Conservation (phyloP, 2,113 vertebrate genomes). For the Gnathonemus echidnorhynchus region DNA sequence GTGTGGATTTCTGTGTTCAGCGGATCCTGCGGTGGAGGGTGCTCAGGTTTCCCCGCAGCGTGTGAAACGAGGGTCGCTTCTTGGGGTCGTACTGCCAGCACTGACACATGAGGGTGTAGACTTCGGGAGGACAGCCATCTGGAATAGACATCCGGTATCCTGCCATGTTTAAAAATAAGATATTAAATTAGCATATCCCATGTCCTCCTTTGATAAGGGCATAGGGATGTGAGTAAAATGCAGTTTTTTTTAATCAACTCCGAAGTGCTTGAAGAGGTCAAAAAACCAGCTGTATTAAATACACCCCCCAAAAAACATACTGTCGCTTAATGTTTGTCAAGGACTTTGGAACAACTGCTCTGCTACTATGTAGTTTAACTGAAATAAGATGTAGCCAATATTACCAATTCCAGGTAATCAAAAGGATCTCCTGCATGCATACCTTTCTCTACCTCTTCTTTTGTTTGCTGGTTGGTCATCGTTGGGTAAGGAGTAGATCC, state of each 20-base stretch:
- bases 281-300: background rate
- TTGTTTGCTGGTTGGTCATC: conserved; percentile 85
- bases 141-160: conserved; percentile 77
- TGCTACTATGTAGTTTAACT: background rate
- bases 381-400: background rate
- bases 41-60: conserved; percentile 66
- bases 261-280: background rate
- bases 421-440: background rate
- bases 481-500: conserved; percentile 76
- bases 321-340: background rate
- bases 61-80: conserved; percentile 71
- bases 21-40: conserved; percentile 57
- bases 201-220: background rate
- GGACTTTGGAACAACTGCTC: background rate
- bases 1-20: conserved; percentile 24
- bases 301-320: background rate
- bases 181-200: background rate
- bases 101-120: conserved; percentile 75
- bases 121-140: conserved; percentile 67
- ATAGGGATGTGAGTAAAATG: background rate
- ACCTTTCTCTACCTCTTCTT: conserved; percentile 85
- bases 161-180: conserved; percentile 39
- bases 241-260: background rate
- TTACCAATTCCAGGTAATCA: background rate
- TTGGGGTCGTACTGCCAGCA: conserved; percentile 84